Evolutionary conservation across 2,797 vertebrate species (phyloP).

Genomic region (Cygnus olor): DNA sequence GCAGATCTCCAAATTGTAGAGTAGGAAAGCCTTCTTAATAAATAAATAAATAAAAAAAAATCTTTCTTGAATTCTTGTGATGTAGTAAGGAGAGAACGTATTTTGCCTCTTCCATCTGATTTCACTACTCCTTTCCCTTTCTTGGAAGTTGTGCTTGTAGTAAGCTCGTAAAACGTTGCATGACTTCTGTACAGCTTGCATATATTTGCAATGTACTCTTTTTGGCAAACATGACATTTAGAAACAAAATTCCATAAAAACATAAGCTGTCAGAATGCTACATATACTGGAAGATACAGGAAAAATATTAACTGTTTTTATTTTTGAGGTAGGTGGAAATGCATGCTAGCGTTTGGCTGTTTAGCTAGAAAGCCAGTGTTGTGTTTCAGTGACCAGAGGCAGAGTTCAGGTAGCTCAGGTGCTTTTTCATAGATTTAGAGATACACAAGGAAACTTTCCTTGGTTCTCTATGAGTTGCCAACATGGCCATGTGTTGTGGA

Average conservation of each 20-base stretch:
- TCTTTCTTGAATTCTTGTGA: not conserved
- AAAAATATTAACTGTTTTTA: not conserved
- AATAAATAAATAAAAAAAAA: not conserved
- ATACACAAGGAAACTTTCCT: not conserved
- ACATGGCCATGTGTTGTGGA: not conserved
- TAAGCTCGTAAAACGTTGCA: not conserved
- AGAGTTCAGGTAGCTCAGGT: not conserved
- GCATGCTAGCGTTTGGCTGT: not conserved
- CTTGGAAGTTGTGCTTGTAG: not conserved
- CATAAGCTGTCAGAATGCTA: not conserved
- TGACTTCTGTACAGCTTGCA: fast-evolving
- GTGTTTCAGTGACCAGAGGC: not conserved
- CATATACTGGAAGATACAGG: fast-evolving
- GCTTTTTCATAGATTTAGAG: not conserved
- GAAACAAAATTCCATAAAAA: not conserved
- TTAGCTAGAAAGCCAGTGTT: not conserved
- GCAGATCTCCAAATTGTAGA: conserved; percentile 14
- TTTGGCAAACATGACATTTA: not conserved
- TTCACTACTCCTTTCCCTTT: not conserved
- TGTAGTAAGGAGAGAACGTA: not conserved
- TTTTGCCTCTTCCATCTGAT: not conserved
- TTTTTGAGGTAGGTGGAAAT: not conserved
- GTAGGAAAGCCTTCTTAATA: not conserved
- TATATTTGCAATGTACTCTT: not conserved
- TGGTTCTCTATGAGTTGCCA: not conserved